Evolutionary conservation across 1,140 invertebrate genomes (phyloP), one percentile per base, ranked within the genome.

Genomic region (Bombus superbus): DNA sequence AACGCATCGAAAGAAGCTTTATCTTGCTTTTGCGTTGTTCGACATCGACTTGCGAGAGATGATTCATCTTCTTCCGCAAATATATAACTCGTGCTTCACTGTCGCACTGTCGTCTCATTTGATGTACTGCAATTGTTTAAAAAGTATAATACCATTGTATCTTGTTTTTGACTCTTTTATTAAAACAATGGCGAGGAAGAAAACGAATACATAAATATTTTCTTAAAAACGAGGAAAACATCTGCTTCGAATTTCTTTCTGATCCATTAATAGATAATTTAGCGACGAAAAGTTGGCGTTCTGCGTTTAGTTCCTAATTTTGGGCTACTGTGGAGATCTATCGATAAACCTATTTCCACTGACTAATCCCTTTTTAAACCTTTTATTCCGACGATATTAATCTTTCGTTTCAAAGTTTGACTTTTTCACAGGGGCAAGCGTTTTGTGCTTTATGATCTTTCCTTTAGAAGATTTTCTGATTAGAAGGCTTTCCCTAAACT

Each of bases 31-130:
- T 62, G 13, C 75, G 75, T 40, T 77, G 75, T 62, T 62, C 57
- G 75, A 77, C 75, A 77, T 62, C 75, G 57, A 62, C 75, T 77
- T 62, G 59, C 75, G 35, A 62, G 18, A 35, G 75, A 77, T 77
- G 75, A 77, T 77, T 77, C 75, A 77, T 77, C 57, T 77, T 62
- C 57, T 74, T 75, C 73, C 57, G 28, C 15, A 77, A 62, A 62
- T 42, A 5, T n/a, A 59, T 53, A 40, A 62, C 62, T 38, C 25
- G 47, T 13, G 22, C 32, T 35, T 57, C 22, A 44, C n/a, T 47
- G 42, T 73, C n/a, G 71, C 38, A 0, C 13, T 15, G n/a, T 32
- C 18, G 15, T 22, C 25, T 47, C 28, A 13, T 13, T 72, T 15
- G 69, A 72, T 42, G 28, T n/a, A 42, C 40, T 6, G 4, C n/a